These are phyloP conservation scores for Oscheius sp. DNA, from an alignment of 2,888 invertebrate genomes.

Conservation along the genomic window DNA sequence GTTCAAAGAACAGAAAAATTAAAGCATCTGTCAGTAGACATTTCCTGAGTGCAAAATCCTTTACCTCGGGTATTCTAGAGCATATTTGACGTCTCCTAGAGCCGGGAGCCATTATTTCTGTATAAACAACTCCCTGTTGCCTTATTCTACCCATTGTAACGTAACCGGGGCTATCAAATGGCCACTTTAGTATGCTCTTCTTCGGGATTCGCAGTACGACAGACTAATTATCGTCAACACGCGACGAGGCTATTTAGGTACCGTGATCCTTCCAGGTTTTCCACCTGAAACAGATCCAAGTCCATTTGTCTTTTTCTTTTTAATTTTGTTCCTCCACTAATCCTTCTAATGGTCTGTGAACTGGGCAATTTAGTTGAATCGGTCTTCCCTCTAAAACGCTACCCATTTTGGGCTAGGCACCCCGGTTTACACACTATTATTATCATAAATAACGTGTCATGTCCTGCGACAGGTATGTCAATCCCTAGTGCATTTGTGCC, in stretches of 20 bases:
- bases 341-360: too few species aligned
- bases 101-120: neutral
- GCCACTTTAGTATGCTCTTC: constrained; percentile 19
- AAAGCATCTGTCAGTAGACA: neutral
- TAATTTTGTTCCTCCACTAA: neutral
- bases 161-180: constrained; percentile 23
- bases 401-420: too few species aligned
- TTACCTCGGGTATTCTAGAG: constrained; percentile 1
- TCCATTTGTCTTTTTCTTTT: neutral
- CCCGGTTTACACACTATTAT: too few species aligned
- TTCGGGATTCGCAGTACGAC: constrained; percentile 29
- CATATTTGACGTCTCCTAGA: neutral
- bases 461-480: too few species aligned
- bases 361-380: too few species aligned
- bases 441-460: too few species aligned
- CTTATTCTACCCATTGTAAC: constrained; percentile 4
- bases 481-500: too few species aligned
- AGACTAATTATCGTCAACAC: constrained; percentile 34
- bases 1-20: too few species aligned
- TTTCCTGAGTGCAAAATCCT: neutral
- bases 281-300: neutral
- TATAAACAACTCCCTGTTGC: constrained; percentile 15
- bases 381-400: too few species aligned
- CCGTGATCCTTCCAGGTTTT: neutral
- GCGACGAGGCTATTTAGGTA: constrained; percentile 28